Evolutionary conservation across 1,140 invertebrate genomes (phyloP).

Genomic region (Drosophila rufa): DNA sequence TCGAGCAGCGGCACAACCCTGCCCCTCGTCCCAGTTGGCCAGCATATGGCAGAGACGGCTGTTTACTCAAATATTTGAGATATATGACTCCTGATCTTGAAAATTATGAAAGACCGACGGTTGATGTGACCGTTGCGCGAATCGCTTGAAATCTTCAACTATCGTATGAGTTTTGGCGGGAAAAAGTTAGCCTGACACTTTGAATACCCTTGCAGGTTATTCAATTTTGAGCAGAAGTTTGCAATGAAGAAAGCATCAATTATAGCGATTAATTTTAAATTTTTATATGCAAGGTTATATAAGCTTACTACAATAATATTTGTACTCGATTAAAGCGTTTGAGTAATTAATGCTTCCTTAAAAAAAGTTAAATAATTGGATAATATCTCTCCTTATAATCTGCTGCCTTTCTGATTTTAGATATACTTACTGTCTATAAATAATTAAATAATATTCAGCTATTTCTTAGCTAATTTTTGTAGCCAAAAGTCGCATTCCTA

Average conservation of each 20-base stretch:
- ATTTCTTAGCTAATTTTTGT: not conserved
- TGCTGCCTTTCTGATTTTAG: too few relatives aligned
- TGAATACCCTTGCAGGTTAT: too few relatives aligned
- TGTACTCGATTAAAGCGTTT: not conserved
- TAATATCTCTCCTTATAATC: too few relatives aligned
- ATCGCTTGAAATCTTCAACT: not conserved
- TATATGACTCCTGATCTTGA: conserved; percentile 52
- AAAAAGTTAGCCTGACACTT: too few relatives aligned
- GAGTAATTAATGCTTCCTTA: too few relatives aligned
- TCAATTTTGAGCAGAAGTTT: too few relatives aligned
- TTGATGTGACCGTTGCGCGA: conserved; percentile 5
- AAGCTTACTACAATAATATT: not conserved
- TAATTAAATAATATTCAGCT: not conserved
- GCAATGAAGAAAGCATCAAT: too few relatives aligned
- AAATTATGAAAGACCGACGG: conserved; percentile 37
- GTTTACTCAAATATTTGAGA: conserved; percentile 35
- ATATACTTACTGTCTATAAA: not conserved
- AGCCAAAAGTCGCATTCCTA: not conserved
- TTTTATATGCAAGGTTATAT: too few relatives aligned
- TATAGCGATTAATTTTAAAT: too few relatives aligned
- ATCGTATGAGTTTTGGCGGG: too few relatives aligned
- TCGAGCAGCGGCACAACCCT: conserved; percentile 41
- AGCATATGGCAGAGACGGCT: conserved; percentile 34
- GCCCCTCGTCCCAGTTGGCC: conserved; percentile 29
- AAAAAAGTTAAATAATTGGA: too few relatives aligned